These are phyloP conservation scores for Melolontha melolontha DNA, from an alignment of 2,888 invertebrate species.

Conservation along the genomic window DNA sequence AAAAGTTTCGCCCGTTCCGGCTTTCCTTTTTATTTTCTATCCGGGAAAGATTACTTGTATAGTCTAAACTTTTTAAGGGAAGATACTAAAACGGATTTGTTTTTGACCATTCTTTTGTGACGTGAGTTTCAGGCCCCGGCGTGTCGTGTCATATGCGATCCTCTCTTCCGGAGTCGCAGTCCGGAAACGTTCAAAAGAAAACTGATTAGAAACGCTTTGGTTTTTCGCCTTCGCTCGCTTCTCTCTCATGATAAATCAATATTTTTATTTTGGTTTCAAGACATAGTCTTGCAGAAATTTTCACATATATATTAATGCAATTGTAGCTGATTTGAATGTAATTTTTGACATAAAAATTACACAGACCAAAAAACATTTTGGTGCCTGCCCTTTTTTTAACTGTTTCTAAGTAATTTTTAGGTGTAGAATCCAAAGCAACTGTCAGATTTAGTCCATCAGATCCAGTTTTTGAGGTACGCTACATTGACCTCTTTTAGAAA, in stretches of 20 bases:
- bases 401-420: no score
- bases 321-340: no score
- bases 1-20: constrained; percentile 55
- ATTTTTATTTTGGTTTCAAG: constrained; percentile 17
- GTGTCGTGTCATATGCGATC: constrained; percentile 31
- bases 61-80: constrained; percentile 57
- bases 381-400: no score
- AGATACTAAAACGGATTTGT: constrained; percentile 59
- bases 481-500: no score
- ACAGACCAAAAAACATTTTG: no score
- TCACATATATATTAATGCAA: no score
- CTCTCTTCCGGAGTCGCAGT: constrained; percentile 17
- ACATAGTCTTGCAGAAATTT: no score
- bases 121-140: constrained; percentile 40
- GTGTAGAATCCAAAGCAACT: no score
- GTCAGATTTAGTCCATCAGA: no score
- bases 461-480: no score
- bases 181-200: constrained; percentile 29
- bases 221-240: background rate
- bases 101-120: constrained; percentile 59
- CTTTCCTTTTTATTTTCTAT: constrained; percentile 56
- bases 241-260: constrained; percentile 22
- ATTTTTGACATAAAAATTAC: no score
- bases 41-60: constrained; percentile 53
- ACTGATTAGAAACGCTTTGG: constrained; percentile 24